Evolutionary conservation across 2,888 invertebrate genomes (phyloP).

Genomic region (Tipula helvola): DNA sequence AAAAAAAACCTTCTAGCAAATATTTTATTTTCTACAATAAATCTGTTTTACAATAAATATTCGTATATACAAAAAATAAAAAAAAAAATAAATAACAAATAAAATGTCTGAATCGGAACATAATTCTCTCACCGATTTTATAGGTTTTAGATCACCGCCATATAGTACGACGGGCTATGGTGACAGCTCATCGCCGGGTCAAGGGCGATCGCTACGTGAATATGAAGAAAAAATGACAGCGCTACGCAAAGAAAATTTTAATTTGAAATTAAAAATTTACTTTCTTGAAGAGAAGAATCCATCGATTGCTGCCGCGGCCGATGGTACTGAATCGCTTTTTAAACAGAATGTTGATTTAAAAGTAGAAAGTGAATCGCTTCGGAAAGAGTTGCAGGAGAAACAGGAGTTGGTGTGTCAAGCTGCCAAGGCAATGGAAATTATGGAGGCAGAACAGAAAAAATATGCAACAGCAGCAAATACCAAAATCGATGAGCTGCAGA

Average conservation of each 20-base stretch:
- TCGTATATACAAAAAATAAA: background rate
- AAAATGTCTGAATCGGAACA: background rate
- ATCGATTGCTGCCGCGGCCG: slow-evolving; percentile 37
- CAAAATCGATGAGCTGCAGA: slow-evolving; percentile 30
- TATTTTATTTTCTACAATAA: slow-evolving; percentile 6
- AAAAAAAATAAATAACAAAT: background rate
- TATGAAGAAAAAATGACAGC: slow-evolving; percentile 75
- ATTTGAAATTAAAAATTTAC: slow-evolving; percentile 79
- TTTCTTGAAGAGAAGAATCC: slow-evolving; percentile 65
- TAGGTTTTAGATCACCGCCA: slow-evolving; percentile 26
- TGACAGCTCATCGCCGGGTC: slow-evolving; percentile 33
- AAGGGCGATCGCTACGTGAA: slow-evolving; percentile 73
- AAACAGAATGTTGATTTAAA: slow-evolving; percentile 56
- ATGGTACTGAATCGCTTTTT: slow-evolving; percentile 28
- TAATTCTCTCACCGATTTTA: slow-evolving; percentile 19
- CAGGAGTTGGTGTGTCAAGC: slow-evolving; percentile 76
- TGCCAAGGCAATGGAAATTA: slow-evolving; percentile 64
- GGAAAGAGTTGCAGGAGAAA: slow-evolving; percentile 66
- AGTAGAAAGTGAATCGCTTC: slow-evolving; percentile 63
- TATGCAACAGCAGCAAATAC: slow-evolving; percentile 28
- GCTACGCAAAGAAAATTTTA: slow-evolving; percentile 84
- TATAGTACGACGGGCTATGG: slow-evolving; percentile 22
- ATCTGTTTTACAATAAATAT: background rate
- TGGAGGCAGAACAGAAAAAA: slow-evolving; percentile 50
- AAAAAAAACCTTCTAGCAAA: background rate